Base-by-base conservation (phyloP, 64 coral and sea anemone genomes). In the Exaiptasia diaphana region DNA sequence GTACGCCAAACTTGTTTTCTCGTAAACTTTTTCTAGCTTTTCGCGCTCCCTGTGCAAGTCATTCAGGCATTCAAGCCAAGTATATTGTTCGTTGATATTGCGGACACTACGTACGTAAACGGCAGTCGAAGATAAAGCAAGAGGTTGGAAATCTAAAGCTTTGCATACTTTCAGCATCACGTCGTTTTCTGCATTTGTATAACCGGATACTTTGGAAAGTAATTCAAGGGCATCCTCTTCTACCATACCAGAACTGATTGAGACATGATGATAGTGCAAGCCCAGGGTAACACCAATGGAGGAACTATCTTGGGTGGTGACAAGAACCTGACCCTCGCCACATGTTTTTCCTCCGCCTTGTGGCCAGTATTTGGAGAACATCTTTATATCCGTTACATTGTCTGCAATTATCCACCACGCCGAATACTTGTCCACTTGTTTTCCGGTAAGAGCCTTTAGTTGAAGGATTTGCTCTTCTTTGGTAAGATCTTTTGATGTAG, bases 81-180 rank as follows among this genome's bases (percentile, higher is more conserved):
- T 30, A 50, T 61, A 5, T 27, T 50, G 25, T 62, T 9, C 3
- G 26, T 14, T 62, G 57, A 48, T 8, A 5, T 5, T 74, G 21
- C 25, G 28, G 52, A 73, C 20, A 20, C 45, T 28, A 20, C 56
- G 57, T 28, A 87, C 67, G 84, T 87, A 87, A 55, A 87, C 31
- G 28, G 84, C 84, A 32, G 84, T 74, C 20, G 57, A 64, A 68
- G 84, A 72, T 9, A 78, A 76, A 12, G 84, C 84, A 7, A 87
- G 43, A 1, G 84, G 84, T 32, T 86, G 83, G 44, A 64, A 86
- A 59, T 86, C 83, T 1, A 88, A 75, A 59, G 64, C 46, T 38
- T 79, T 41, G 18, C 61, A 63, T 45, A 90, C 41, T 13, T 82
- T 1, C 56, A 59, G 20, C 31, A 73, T 44, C 41, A 25, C 48